Evolutionary conservation across 1,140 invertebrate genomes (phyloP).

Genomic region (Neoseiulus cucumeris): DNA sequence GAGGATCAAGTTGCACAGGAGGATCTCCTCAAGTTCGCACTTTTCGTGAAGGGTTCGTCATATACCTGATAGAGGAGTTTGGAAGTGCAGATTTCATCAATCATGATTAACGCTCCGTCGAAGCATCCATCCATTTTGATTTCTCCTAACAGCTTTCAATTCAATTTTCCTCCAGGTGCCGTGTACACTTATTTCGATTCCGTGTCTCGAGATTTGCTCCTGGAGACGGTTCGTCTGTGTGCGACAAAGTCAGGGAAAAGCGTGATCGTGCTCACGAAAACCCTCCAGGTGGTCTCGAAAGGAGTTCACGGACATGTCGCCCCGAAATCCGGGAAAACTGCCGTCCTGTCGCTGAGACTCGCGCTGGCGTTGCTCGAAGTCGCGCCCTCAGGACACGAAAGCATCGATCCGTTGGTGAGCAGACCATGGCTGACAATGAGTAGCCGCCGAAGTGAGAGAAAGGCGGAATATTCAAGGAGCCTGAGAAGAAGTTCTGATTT

Average conservation of each 20-base stretch:
- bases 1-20: neutral
- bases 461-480: neutral
- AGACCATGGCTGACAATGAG: neutral
- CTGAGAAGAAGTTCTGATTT: neutral
- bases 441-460: neutral
- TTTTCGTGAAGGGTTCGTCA: neutral
- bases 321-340: neutral
- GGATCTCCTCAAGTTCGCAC: neutral
- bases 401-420: neutral
- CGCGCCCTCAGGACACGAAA: neutral
- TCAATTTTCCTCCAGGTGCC: neutral
- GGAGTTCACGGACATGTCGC: neutral
- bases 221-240: neutral
- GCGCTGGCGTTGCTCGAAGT: neutral
- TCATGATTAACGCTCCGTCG: too few species aligned
- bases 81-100: too few species aligned
- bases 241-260: neutral
- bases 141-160: too few species aligned
- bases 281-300: neutral
- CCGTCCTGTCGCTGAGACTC: neutral
- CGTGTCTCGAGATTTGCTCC: neutral
- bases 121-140: too few species aligned
- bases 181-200: neutral
- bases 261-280: neutral
- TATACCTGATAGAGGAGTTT: too few species aligned